phyloP scores from a whole-genome alignment of 2,888 invertebrate species.

The Cacoxenus indagator region DNA sequence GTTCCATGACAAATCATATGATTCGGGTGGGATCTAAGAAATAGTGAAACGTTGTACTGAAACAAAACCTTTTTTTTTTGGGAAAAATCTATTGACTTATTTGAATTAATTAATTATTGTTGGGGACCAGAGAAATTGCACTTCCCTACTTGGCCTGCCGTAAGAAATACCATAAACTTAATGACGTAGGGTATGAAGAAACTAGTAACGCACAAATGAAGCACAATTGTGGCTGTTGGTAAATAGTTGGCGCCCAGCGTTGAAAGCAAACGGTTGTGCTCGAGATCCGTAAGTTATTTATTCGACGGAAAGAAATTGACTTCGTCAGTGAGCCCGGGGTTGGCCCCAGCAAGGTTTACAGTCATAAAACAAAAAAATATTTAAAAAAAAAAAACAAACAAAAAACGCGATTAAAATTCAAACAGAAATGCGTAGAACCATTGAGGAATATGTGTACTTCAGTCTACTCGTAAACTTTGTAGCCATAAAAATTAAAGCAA shows the following conservation, averaged over 20 bases:
- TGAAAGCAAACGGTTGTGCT: constrained; percentile 2
- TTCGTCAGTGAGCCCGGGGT: constrained; percentile 49
- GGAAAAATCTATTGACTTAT: no score
- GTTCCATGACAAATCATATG: no score
- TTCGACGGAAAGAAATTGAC: constrained; percentile 44
- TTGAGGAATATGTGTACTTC: constrained; percentile 35
- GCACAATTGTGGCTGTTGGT: background rate
- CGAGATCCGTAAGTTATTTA: constrained; percentile 5
- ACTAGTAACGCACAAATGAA: background rate
- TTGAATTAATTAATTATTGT: no score
- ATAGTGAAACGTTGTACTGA: no score
- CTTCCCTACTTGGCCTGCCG: background rate
- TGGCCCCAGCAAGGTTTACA: no score
- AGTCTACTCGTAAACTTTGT: background rate
- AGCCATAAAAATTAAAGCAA: constrained; percentile 15
- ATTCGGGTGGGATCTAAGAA: no score
- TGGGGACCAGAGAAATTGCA: no score
- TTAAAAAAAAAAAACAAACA: no score
- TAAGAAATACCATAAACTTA: background rate
- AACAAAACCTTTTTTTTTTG: no score
- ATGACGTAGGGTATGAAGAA: background rate
- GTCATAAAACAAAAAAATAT: no score
- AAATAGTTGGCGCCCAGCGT: background rate
- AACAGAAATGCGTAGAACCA: background rate
- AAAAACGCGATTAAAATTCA: constrained; percentile 5